Evolutionary conservation across 2,888 invertebrate genomes (phyloP).

Genomic region (Trissolcus brochymenae): DNA sequence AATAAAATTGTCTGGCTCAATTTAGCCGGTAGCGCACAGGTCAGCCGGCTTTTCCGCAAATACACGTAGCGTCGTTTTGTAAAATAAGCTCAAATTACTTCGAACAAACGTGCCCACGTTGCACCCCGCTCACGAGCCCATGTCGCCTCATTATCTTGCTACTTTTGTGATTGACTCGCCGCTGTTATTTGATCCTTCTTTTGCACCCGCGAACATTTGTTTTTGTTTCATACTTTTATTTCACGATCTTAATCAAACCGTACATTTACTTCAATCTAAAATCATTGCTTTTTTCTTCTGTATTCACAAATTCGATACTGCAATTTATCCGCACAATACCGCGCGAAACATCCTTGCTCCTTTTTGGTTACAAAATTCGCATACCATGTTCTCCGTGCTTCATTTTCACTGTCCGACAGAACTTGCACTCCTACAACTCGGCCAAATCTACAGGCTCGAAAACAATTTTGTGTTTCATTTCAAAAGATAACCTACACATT

Average conservation of each 20-base stretch:
- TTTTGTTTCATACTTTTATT: slow-evolving; percentile 1
- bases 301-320: background rate
- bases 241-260: background rate
- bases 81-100: slow-evolving; percentile 53
- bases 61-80: slow-evolving; percentile 43
- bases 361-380: too few relatives aligned
- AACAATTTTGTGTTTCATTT: slow-evolving; percentile 25
- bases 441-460: slow-evolving; percentile 4
- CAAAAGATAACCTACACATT: slow-evolving; percentile 29
- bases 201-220: slow-evolving; percentile 6
- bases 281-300: background rate
- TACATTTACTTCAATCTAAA: background rate
- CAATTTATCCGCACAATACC: background rate
- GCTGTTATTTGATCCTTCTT: slow-evolving; percentile 23
- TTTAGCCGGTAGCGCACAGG: slow-evolving; percentile 37
- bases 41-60: slow-evolving; percentile 41
- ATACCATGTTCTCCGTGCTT: background rate
- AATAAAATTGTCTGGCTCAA: slow-evolving; percentile 48
- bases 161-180: slow-evolving; percentile 34
- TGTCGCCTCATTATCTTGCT: slow-evolving; percentile 38
- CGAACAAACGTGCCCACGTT: slow-evolving; percentile 42
- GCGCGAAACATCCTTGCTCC: too few relatives aligned
- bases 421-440: background rate
- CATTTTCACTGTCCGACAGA: background rate
- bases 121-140: slow-evolving; percentile 13